phyloP scores from a whole-genome alignment of 1,140 invertebrate species.

The Venustaconcha ellipsiformis region DNA sequence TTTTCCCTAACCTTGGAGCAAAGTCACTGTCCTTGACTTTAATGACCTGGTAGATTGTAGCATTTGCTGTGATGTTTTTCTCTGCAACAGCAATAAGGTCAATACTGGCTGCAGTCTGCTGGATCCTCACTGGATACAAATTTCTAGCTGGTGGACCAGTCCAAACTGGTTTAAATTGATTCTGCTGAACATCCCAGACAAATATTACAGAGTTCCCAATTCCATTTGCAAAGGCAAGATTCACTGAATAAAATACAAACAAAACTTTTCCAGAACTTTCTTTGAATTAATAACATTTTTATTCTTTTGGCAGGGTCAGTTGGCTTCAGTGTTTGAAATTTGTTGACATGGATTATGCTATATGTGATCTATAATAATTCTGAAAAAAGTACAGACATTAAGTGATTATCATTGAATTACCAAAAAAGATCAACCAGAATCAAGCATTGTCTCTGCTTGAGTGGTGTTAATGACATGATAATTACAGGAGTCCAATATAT shows the following conservation, averaged over 20 bases:
- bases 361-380: no score
- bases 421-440: no score
- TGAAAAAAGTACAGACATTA: no score
- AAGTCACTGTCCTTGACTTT: constrained; percentile 59
- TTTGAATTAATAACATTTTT: no score
- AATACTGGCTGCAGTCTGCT: constrained; percentile 41
- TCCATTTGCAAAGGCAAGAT: constrained; percentile 52
- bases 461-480: no score
- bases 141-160: constrained; percentile 40
- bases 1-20: constrained; percentile 54
- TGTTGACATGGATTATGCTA: no score
- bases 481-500: no score
- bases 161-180: constrained; percentile 50
- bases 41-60: constrained; percentile 50
- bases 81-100: constrained; percentile 46
- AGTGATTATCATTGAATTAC: no score
- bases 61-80: constrained; percentile 28
- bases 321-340: no score
- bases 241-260: constrained; percentile 34
- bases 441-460: no score
- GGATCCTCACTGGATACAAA: constrained; percentile 48
- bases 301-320: no score
- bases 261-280: no score
- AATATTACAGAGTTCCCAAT: constrained; percentile 57
- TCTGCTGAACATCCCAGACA: constrained; percentile 49